Evolutionary conservation across 2,797 vertebrate species (phyloP).

Genomic region (Eupleurogrammus muticus): DNA sequence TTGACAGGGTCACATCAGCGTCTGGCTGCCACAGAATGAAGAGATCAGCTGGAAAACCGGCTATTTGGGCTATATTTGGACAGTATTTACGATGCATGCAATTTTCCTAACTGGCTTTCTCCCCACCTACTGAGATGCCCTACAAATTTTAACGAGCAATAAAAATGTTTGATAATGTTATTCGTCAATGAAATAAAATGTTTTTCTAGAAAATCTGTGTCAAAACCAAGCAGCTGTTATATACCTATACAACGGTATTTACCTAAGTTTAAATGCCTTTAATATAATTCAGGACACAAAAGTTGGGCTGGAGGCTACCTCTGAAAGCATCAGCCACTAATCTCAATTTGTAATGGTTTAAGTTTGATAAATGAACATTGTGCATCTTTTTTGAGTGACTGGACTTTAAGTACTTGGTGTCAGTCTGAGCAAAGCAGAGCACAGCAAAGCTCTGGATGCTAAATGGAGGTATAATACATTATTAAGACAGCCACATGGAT

Average conservation of each 20-base stretch:
- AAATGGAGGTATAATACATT: constrained; percentile 79
- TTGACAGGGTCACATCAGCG: constrained; percentile 54
- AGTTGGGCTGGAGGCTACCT: constrained; percentile 8
- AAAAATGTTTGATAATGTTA: neutral
- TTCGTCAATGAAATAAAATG: neutral
- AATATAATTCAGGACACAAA: constrained; percentile 1
- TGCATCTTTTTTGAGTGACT: constrained; percentile 53
- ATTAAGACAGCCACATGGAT: constrained; percentile 74
- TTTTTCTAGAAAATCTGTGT: no score
- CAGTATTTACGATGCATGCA: constrained; percentile 17
- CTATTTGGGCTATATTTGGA: constrained; percentile 51
- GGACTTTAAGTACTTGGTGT: constrained; percentile 50
- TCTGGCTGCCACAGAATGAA: constrained; percentile 52
- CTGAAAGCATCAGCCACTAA: constrained; percentile 44
- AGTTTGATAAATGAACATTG: constrained; percentile 50
- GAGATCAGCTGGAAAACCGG: constrained; percentile 38
- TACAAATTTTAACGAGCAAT: constrained; percentile 11
- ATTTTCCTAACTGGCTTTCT: constrained; percentile 16
- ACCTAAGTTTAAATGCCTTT: constrained; percentile 2
- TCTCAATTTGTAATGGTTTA: constrained; percentile 51
- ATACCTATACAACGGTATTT: no score
- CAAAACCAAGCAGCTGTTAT: neutral
- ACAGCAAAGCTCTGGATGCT: constrained; percentile 64
- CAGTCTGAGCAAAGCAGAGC: constrained; percentile 40
- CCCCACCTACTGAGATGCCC: constrained; percentile 6